These are phyloP conservation scores for Lasiurus cinereus DNA, from an alignment of 2,113 vertebrate genomes.

Conservation along the genomic window DNA sequence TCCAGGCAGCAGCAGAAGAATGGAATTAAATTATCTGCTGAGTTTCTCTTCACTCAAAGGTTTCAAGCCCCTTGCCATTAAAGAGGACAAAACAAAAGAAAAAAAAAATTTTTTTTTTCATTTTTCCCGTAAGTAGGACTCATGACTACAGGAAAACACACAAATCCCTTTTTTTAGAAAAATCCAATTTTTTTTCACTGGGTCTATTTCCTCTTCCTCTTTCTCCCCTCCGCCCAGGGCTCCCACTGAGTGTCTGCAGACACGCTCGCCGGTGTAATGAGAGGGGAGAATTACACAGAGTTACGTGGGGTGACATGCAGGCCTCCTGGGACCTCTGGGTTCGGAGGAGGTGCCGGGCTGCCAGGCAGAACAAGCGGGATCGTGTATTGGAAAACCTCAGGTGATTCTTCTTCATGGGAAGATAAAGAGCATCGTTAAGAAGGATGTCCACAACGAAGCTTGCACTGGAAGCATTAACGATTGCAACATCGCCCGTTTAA, in stretches of 20 bases:
- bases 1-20: slow-evolving; percentile 48
- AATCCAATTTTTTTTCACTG: slow-evolving; percentile 21
- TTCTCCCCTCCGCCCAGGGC: slow-evolving; percentile 2
- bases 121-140: neutral
- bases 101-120: neutral
- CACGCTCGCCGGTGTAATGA: slow-evolving; percentile 69
- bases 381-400: slow-evolving; percentile 72
- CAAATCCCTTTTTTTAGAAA: slow-evolving; percentile 45
- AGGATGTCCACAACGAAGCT: slow-evolving; percentile 52
- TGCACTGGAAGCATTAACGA: slow-evolving; percentile 9
- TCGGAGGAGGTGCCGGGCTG: slow-evolving; percentile 72
- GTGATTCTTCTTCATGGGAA: slow-evolving; percentile 76
- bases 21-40: slow-evolving; percentile 70
- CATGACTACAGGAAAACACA: slow-evolving; percentile 2
- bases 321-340: slow-evolving; percentile 71
- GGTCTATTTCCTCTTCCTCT: slow-evolving; percentile 11
- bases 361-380: slow-evolving; percentile 70
- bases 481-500: slow-evolving; percentile 72
- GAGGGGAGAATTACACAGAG: slow-evolving; percentile 80
- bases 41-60: slow-evolving; percentile 69
- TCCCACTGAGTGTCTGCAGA: slow-evolving; percentile 74
- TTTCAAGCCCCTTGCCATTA: slow-evolving; percentile 49
- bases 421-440: slow-evolving; percentile 78
- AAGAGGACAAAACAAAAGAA: slow-evolving; percentile 50
- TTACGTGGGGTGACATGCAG: slow-evolving; percentile 75